Conservation (phyloP, 1,140 invertebrate species). For the Drosophila azteca region DNA sequence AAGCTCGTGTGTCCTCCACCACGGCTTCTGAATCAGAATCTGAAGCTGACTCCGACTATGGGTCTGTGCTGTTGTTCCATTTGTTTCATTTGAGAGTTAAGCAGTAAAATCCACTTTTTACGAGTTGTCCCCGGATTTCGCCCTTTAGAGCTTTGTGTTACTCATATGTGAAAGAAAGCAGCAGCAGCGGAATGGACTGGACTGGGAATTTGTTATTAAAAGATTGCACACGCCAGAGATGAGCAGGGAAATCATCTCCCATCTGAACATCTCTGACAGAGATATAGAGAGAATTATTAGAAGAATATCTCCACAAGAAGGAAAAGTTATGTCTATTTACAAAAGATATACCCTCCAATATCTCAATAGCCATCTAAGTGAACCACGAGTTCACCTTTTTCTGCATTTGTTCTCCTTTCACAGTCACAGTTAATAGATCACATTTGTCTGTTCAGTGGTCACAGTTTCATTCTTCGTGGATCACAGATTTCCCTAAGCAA, state of each 20-base stretch:
- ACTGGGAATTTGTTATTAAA: slow-evolving; percentile 64
- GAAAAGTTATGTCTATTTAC: too few relatives aligned
- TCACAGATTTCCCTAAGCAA: background rate
- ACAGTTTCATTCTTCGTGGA: background rate
- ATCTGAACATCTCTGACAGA: background rate
- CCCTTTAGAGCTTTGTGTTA: slow-evolving; percentile 27
- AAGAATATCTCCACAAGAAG: too few relatives aligned
- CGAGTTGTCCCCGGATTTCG: slow-evolving; percentile 51
- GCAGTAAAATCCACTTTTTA: slow-evolving; percentile 80
- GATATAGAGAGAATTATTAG: too few relatives aligned
- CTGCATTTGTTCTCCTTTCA: too few relatives aligned
- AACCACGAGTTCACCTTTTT: too few relatives aligned
- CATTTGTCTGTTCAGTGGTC: background rate
- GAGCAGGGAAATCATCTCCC: background rate
- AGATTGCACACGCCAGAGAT: slow-evolving; percentile 40
- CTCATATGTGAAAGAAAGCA: slow-evolving; percentile 35
- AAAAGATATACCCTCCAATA: too few relatives aligned
- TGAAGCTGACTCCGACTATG: slow-evolving; percentile 1
- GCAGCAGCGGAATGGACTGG: slow-evolving; percentile 13
- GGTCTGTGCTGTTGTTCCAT: slow-evolving; percentile 52
- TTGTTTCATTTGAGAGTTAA: slow-evolving; percentile 78
- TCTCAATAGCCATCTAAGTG: too few relatives aligned
- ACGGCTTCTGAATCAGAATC: background rate
- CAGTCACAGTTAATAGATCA: background rate
- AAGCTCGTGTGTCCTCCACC: slow-evolving; percentile 23